A percentile compares a stretch with the other conserved stretches of the same genome.
Conservation (phyloP, 2,797 vertebrate genomes). For the Dromococcyx pavoninus region DNA sequence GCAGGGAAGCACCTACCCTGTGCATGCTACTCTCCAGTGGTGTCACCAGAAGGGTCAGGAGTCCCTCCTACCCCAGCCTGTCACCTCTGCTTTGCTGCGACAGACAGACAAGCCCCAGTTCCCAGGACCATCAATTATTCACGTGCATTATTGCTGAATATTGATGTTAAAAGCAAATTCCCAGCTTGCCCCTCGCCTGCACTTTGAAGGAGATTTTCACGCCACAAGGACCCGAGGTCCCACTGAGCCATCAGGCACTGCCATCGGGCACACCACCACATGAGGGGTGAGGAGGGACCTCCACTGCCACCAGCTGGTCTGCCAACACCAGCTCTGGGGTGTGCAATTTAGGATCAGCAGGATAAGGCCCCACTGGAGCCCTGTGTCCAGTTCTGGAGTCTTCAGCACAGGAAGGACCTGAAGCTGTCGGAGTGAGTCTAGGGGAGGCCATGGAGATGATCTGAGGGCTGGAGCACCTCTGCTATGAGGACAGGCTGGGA, state of each 20-base stretch:
- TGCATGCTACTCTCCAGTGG: accelerated
- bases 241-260: accelerated
- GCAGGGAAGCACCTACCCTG: not conserved
- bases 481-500: too few species aligned
- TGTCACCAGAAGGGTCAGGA: accelerated
- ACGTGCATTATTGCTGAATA: constrained; percentile 86
- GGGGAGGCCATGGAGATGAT: too few species aligned
- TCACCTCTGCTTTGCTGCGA: constrained; percentile 24
- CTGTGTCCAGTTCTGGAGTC: too few species aligned
- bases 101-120: constrained; percentile 82
- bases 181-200: not conserved
- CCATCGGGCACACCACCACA: accelerated
- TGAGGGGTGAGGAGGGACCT: not conserved
- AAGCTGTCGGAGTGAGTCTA: too few species aligned
- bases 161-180: constrained; percentile 89
- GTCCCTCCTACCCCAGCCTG: not conserved
- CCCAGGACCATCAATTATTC: constrained; percentile 85
- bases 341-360: accelerated
- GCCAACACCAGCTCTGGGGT: accelerated
- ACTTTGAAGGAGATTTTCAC: not conserved
- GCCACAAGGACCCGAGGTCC: not conserved
- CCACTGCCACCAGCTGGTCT: not conserved
- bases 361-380: too few species aligned
- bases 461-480: too few species aligned
- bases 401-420: too few species aligned